phyloP scores from a whole-genome alignment of 1,140 invertebrate genomes.

The Lepidurus apus region DNA sequence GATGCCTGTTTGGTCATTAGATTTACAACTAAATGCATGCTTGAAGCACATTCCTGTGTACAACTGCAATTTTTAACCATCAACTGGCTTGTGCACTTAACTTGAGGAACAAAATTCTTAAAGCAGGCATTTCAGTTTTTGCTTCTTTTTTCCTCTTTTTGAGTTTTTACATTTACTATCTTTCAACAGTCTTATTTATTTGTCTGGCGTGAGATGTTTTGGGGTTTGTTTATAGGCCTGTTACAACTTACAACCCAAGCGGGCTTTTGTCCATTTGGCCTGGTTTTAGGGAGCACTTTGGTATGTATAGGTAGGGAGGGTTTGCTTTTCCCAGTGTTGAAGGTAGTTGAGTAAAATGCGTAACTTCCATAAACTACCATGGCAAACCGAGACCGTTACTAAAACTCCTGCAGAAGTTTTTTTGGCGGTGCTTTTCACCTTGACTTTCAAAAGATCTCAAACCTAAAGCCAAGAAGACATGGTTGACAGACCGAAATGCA shows the following conservation, averaged over 20 bases:
- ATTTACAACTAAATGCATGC: constrained; percentile 22
- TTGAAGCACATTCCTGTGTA: background rate
- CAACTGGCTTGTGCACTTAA: background rate
- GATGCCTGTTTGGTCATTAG: background rate
- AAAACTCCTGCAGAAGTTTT: background rate
- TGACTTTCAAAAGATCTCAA: background rate
- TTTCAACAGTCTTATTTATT: too few species aligned
- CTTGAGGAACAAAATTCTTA: background rate
- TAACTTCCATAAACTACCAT: constrained; percentile 3
- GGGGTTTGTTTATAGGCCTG: background rate
- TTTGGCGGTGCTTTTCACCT: background rate
- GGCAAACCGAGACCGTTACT: constrained; percentile 11
- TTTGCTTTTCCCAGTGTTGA: background rate
- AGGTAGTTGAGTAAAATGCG: background rate
- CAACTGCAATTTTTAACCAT: background rate
- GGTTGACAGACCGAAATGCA: background rate
- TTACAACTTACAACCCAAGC: background rate
- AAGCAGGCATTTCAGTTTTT: constrained; percentile 15
- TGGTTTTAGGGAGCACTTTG: background rate
- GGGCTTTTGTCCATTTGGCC: background rate
- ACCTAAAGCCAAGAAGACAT: background rate
- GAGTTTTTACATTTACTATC: too few species aligned
- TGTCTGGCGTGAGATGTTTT: background rate
- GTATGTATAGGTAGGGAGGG: background rate
- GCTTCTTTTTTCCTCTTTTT: background rate